A percentile compares a stretch with the other conserved stretches of the same genome.
These are phyloP conservation scores for Thera britannica DNA, from an alignment of 2,888 invertebrate species.

Conservation along the genomic window DNA sequence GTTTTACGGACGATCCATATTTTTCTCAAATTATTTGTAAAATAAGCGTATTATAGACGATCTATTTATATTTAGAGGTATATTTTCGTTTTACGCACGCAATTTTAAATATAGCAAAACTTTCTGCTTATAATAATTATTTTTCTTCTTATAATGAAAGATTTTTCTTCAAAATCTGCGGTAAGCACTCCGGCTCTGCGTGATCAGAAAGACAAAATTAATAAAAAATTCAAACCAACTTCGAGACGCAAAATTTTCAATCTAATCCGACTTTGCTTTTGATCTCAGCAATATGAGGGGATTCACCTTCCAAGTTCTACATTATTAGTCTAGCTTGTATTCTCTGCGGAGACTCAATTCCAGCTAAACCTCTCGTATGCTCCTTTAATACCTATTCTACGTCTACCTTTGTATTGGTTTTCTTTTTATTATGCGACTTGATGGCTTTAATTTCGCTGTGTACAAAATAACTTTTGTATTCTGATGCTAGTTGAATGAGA, in stretches of 20 bases:
- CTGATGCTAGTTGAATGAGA: conserved; percentile 3
- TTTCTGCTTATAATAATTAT: not conserved
- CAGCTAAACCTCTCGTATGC: conserved; percentile 47
- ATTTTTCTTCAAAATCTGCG: not conserved
- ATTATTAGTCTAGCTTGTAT: conserved; percentile 54
- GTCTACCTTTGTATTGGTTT: conserved; percentile 48
- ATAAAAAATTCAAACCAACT: conserved; percentile 46
- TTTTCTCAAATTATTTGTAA: no score
- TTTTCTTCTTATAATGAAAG: not conserved
- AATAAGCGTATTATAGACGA: no score
- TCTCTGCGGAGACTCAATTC: conserved; percentile 52
- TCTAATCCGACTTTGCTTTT: conserved; percentile 48
- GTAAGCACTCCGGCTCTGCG: not conserved
- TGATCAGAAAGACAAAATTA: conserved; percentile 36
- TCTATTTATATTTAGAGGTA: no score
- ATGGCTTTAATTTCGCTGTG: conserved; percentile 36
- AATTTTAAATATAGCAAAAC: no score
- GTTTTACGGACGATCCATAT: no score
- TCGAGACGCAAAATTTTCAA: conserved; percentile 47
- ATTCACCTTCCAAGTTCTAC: conserved; percentile 43
- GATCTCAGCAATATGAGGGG: conserved; percentile 48
- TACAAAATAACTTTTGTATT: conserved; percentile 18
- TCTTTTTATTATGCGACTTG: conserved; percentile 41
- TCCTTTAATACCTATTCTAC: conserved; percentile 44
- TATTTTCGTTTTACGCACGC: no score